Evolutionary conservation across 2,888 invertebrate genomes (phyloP), one percentile per base, ranked within the genome.

Genomic region (Hanleya hanleyi): DNA sequence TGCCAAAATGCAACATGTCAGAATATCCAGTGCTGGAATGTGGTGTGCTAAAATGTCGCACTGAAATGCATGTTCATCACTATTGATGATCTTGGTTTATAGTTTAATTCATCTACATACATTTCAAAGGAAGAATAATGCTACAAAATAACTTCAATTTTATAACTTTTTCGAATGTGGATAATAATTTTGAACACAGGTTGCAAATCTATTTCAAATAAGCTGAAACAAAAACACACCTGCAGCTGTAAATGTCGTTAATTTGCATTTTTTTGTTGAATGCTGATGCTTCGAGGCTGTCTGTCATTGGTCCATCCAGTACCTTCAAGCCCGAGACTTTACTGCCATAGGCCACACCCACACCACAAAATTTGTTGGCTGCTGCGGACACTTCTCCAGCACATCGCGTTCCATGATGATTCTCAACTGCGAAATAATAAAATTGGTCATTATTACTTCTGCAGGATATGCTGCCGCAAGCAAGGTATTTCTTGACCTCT

Each of bases 321-420:
- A 91, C 83, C 26, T 88, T 76, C 38, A 91, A 81, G 33, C 90
- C 90, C 61, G 88, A 84, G 1, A 91, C 82, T 74, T 85, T 82
- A 7, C 90, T 86, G 0, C 82, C 81, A 80, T 85, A 90, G 3
- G 91, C 90, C 64, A 91, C 90, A 15, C 91, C 91, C n/a, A 91
- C 90, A n/a, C 87, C 91, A 86, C 91, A 91, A 22, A 88, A 77
- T 75, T 83, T 84, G 80, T 91, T 90, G 3, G 89, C 85, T 18
- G 87, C 87, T 9, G 90, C 91, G 22, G 90, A 90, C 41, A 91
- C 89, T 81, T 91, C 91, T 9, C 91, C 91, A 9, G 91, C 91
- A 86, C 91, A 91, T 57, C 90, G 76, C 5, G 91, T 91, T 0
- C 91, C 91, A 84, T 91, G 91, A 73, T 90, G 89, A 73, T 90